phyloP scores from a whole-genome alignment of 2,797 vertebrate genomes.

The Molossus molossus region DNA sequence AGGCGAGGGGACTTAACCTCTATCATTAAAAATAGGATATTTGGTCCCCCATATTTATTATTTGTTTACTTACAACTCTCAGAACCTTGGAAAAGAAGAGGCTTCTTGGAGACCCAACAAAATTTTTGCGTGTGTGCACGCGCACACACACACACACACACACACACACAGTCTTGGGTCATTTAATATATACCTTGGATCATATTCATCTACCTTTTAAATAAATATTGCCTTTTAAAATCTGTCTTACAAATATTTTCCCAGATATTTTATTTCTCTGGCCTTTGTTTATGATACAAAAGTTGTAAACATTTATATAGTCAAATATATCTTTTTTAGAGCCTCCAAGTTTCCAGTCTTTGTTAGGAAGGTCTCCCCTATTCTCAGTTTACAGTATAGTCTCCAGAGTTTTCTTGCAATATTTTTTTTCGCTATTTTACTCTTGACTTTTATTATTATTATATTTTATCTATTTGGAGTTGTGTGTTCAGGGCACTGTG shows the following conservation, averaged over 20 bases:
- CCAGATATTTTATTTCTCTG: constrained; percentile 20
- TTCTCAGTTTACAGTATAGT: neutral
- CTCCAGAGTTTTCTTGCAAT: constrained; percentile 8
- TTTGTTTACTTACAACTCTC: constrained; percentile 12
- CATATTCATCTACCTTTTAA: constrained; percentile 10
- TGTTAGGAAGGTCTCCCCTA: neutral
- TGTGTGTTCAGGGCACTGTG: neutral
- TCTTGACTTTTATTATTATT: neutral
- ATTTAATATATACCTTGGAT: constrained; percentile 49
- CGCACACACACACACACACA: neutral
- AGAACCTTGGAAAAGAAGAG: constrained; percentile 44
- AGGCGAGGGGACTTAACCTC: neutral
- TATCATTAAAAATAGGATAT: constrained; percentile 4
- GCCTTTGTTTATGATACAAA: constrained; percentile 1
- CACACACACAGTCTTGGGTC: neutral
- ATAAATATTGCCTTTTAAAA: constrained; percentile 34
- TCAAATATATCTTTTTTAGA: constrained; percentile 7
- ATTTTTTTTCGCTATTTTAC: constrained; percentile 40
- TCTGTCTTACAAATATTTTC: neutral
- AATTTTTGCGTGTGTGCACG: too few species aligned
- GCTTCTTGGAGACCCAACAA: neutral
- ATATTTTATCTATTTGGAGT: neutral
- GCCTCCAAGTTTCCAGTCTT: neutral
- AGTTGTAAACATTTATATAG: neutral
- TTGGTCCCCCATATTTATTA: neutral